Evolutionary conservation across 2,888 invertebrate genomes (phyloP), one percentile per base, ranked within the genome.

Genomic region (Acanthoscelides obtectus): DNA sequence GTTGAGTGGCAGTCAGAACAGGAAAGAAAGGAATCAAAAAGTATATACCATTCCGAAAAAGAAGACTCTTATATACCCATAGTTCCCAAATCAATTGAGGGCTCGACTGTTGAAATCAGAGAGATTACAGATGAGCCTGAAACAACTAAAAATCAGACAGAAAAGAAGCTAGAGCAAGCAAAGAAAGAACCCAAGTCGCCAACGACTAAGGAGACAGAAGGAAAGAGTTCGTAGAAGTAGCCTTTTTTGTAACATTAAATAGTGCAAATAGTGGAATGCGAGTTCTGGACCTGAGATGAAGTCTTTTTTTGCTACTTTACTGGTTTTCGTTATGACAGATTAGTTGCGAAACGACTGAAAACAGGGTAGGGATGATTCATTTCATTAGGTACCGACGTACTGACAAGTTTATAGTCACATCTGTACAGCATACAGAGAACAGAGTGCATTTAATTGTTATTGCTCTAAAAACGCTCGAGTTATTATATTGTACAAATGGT

Each of bases 1-100:
- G 90, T 92, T 79, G 89, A 90, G 77, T 93, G 93, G 93, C 89
- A 92, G 79, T 92, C 92, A 22, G 91, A 91, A 73, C 90, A 92
- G 80, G 93, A 93, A 83, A 88, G 87, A 75, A 85, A 88, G 69
- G 91, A 92, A 80, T 86, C 88, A 0, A 88, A 88, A 76, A 84
- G 84, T 73, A 81, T 84, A 70, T 85, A 84, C 72, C 84, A 84
- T 73, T 84, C 85, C 0, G 83, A 83, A 74, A 85, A 85, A 77
- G 84, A 85, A 78, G 84, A 84, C 72, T 84, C 84, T 0, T 85
- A 83, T 74, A 81, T 80, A 71, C 80, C 81, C 19, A 77, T 82
- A 27, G 71, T 76, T 68, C 78, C 78, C 17, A 80, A 80, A 74
- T 72, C 73, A 12, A 70, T 77, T 63, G 75, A 75, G 20, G 70